phyloP scores from a whole-genome alignment of 2,113 vertebrate species.

The Cairina moschata region DNA sequence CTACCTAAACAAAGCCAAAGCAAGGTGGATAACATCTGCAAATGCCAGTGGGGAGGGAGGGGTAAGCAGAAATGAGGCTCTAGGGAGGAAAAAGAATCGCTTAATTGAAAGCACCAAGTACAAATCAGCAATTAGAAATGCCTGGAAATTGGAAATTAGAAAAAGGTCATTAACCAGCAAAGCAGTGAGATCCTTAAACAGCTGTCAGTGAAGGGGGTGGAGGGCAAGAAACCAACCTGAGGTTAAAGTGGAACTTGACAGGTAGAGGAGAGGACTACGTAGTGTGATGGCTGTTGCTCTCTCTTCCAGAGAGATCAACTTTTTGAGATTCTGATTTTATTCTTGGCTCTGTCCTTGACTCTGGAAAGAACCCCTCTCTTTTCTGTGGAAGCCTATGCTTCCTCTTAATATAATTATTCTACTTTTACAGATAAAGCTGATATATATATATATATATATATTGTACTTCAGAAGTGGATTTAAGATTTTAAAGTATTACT shows the following conservation, averaged over 20 bases:
- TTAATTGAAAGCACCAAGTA: conserved; percentile 35
- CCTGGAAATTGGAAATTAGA: conserved; percentile 38
- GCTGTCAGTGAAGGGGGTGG: not conserved
- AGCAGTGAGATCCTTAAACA: not conserved
- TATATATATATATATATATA: not conserved
- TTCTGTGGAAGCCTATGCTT: not conserved
- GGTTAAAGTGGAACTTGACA: not conserved
- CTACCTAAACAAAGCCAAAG: not conserved
- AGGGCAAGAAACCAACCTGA: not conserved
- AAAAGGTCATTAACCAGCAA: not conserved
- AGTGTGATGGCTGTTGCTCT: not conserved
- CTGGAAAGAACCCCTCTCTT: not conserved
- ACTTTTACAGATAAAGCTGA: not conserved
- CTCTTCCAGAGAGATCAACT: not conserved
- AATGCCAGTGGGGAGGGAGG: not conserved
- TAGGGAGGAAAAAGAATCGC: not conserved
- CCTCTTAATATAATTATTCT: not conserved
- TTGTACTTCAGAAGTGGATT: not conserved
- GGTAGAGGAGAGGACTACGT: not conserved
- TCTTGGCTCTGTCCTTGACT: not conserved
- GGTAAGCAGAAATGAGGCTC: not conserved
- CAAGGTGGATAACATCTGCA: not conserved
- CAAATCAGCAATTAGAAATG: conserved; percentile 24
- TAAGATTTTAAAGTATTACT: not conserved
- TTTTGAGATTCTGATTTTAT: not conserved